phyloP scores from a whole-genome alignment of 2,888 invertebrate genomes.

The Homarus gammarus region DNA sequence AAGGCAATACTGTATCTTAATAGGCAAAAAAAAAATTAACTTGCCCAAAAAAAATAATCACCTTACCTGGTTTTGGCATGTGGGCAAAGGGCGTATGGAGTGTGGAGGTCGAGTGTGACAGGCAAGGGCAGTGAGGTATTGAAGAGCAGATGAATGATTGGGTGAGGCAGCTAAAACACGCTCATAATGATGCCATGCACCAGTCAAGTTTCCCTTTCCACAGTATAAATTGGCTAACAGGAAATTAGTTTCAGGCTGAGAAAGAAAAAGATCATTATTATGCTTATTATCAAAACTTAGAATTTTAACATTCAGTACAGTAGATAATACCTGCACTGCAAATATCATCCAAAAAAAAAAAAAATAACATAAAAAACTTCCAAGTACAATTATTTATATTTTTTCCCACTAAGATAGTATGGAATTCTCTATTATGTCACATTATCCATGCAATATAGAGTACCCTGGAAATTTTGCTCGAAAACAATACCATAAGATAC shows the following conservation, averaged over 20 bases:
- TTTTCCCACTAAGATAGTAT: no score
- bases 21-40: no score
- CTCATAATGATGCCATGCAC: slow-evolving; percentile 80
- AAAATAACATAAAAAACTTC: no score
- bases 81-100: slow-evolving; percentile 50
- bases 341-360: no score
- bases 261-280: neutral
- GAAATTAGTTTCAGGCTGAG: slow-evolving; percentile 86
- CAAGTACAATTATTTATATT: no score
- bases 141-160: slow-evolving; percentile 65
- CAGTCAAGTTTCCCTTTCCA: slow-evolving; percentile 84
- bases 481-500: no score
- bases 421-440: no score
- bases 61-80: slow-evolving; percentile 68
- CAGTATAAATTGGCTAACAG: slow-evolving; percentile 84
- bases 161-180: slow-evolving; percentile 67
- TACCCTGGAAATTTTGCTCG: no score
- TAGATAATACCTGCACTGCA: no score
- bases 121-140: slow-evolving; percentile 72
- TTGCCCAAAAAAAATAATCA: neutral
- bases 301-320: no score
- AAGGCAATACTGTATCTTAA: no score
- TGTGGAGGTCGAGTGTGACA: slow-evolving; percentile 74
- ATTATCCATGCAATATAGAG: no score
- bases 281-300: neutral